Base-by-base conservation (phyloP, 2,113 vertebrate species). In the Dipodomys spectabilis region DNA sequence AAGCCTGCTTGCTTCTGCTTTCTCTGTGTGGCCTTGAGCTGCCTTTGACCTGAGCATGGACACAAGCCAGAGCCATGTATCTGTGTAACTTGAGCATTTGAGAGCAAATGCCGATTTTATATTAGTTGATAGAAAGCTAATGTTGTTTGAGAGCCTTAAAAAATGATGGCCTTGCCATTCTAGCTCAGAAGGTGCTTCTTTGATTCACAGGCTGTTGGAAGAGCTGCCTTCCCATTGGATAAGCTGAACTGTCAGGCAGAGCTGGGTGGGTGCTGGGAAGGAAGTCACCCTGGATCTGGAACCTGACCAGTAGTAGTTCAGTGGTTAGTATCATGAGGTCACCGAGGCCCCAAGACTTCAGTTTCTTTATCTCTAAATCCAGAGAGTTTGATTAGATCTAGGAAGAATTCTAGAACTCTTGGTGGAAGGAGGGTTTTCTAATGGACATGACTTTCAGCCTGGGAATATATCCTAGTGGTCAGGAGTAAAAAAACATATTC, bases 191-290 rank as follows among this genome's bases (percentile, higher is more conserved):
- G 49, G 57, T 88, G 39, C 45, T 65, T 82, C 68, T 68, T 39
- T 32, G 65, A 44, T 1, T 32, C 0, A 28, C 64, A 77, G 49
- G 23, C 39, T 30, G 0, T n/a, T 62, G 25, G 44, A 30, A 20
- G 12, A 60, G 45, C 19, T 9, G 28, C 39, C 53, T 91, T 93
- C 53, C 53, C 28, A 2, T 8, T 22, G 35, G 45, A 15, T 11
- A 7, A 53, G 18, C 39, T 15, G 32, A 25, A 57, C 64, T 7
- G 35, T 32, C 39, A 27, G 35, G 6, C 27, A 15, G 8, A 81
- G 68, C 28, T 1, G 0, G 12, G 27, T 0, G 0, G 80, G 44
- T 65, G 27, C 6, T 39, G 62, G 72, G 32, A 77, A 28, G 32
- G 16, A 4, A 18, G 23, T 30, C 2, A 62, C 35, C 3, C 10